A percentile compares a stretch with the other conserved stretches of the same genome.
Conservation (phyloP, 2,888 invertebrate species). For the Thyatira batis region DNA sequence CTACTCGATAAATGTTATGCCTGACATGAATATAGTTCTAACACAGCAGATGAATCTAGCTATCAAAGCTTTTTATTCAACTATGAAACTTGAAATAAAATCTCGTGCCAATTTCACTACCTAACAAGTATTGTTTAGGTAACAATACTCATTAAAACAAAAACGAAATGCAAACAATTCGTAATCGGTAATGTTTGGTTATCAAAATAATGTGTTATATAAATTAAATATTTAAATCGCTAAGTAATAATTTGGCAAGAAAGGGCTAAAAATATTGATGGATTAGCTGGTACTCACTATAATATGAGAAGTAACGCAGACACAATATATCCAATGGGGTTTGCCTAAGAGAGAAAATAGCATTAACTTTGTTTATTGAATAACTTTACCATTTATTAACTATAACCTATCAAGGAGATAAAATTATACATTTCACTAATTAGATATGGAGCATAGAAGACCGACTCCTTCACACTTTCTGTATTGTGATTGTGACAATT, state of each 20-base stretch:
- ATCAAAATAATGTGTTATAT: no score
- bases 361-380: background rate
- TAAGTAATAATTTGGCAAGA: no score
- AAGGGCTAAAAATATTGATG: background rate
- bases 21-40: background rate
- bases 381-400: no score
- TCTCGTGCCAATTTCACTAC: no score
- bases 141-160: background rate
- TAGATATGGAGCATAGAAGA: no score
- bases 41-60: background rate
- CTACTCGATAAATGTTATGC: constrained; percentile 2
- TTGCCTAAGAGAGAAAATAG: background rate
- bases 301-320: background rate
- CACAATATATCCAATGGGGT: background rate
- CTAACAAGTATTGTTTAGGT: background rate
- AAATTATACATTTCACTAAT: no score
- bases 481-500: no score
- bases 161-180: no score
- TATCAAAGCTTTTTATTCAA: background rate
- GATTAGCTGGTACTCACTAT: background rate
- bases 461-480: no score
- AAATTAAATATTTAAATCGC: no score
- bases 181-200: background rate
- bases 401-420: no score
- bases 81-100: no score